These are phyloP conservation scores for Cryptophagus acutangulus DNA, from an alignment of 2,888 invertebrate genomes.

Conservation along the genomic window DNA sequence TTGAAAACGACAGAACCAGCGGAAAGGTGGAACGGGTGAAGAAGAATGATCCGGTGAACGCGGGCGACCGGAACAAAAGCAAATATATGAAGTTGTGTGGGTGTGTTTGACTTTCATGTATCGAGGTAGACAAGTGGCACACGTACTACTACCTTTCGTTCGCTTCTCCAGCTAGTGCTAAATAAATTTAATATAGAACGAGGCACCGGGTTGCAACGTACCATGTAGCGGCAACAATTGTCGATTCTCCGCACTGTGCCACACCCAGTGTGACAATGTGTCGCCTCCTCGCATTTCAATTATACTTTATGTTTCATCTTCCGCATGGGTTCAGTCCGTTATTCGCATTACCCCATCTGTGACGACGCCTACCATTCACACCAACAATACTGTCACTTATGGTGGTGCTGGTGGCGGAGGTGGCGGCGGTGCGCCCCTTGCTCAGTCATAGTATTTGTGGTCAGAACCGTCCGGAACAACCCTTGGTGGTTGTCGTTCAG, in stretches of 20 bases:
- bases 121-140: no score
- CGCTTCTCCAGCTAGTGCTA: neutral
- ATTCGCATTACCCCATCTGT: constrained; percentile 38
- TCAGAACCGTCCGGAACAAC: constrained; percentile 9
- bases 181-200: constrained; percentile 7
- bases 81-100: no score
- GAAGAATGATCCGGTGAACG: no score
- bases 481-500: constrained; percentile 7
- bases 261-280: constrained; percentile 28
- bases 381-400: constrained; percentile 21
- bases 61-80: no score
- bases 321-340: constrained; percentile 40
- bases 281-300: constrained; percentile 41
- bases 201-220: constrained; percentile 7
- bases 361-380: constrained; percentile 33
- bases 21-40: no score
- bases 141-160: constrained; percentile 2
- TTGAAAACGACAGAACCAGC: no score
- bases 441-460: constrained; percentile 1
- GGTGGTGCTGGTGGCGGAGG: constrained; percentile 2
- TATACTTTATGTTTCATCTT: constrained; percentile 44
- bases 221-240: constrained; percentile 26
- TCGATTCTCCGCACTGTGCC: constrained; percentile 21
- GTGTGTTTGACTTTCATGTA: no score
- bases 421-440: neutral